phyloP scores from a whole-genome alignment of 2,113 vertebrate genomes.

The Cyprinodon brontotheroides region DNA sequence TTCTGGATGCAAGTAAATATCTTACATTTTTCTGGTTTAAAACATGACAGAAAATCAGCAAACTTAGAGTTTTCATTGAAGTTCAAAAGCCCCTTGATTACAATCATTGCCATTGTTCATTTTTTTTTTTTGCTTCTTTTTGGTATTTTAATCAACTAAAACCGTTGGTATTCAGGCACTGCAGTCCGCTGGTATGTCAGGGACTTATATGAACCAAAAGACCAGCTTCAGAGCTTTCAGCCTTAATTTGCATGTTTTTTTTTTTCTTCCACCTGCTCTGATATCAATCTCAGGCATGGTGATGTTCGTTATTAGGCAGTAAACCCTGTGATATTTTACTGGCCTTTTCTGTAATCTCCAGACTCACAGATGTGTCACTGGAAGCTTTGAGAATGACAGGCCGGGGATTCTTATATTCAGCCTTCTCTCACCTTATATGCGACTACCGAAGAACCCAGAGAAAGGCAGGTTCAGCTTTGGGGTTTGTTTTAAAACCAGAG shows the following conservation, averaged over 20 bases:
- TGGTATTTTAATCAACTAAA: slow-evolving; percentile 30
- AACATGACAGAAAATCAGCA: slow-evolving; percentile 5
- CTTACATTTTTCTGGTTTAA: slow-evolving; percentile 14
- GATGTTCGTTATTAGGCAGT: slow-evolving; percentile 66
- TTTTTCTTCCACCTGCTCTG: slow-evolving; percentile 30
- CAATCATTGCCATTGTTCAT: slow-evolving; percentile 6
- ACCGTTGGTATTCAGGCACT: slow-evolving; percentile 25
- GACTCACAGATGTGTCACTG: slow-evolving; percentile 42
- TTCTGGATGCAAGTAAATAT: slow-evolving; percentile 1
- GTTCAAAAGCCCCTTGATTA: neutral
- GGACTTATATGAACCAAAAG: slow-evolving; percentile 37
- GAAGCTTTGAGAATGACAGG: slow-evolving; percentile 41
- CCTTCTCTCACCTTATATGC: neutral
- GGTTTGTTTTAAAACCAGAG: neutral
- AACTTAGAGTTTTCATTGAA: slow-evolving; percentile 8
- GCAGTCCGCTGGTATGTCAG: slow-evolving; percentile 29
- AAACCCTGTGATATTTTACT: slow-evolving; percentile 70
- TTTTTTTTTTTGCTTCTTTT: slow-evolving; percentile 9
- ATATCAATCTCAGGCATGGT: slow-evolving; percentile 37
- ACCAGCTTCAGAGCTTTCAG: slow-evolving; percentile 30
- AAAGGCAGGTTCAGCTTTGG: neutral
- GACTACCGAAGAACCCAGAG: slow-evolving; percentile 3
- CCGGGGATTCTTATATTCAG: slow-evolving; percentile 10
- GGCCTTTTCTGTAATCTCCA: slow-evolving; percentile 66
- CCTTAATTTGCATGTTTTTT: slow-evolving; percentile 48